Evolutionary conservation across 2,113 vertebrate species (phyloP).

Genomic region (Vireo altiloquus): DNA sequence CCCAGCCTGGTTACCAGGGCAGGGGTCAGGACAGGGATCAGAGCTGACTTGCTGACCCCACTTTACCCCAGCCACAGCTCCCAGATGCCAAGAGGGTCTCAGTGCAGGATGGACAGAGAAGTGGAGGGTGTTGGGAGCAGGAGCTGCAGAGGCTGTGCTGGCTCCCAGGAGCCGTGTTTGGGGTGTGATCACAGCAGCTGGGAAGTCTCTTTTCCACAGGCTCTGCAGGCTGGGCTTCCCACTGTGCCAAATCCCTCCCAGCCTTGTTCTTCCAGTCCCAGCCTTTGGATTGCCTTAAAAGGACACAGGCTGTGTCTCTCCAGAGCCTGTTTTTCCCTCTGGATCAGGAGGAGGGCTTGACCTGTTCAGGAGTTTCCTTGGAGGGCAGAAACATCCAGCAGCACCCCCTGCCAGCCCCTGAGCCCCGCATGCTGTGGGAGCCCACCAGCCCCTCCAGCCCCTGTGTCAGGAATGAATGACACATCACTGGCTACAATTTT

Average conservation of each 20-base stretch:
- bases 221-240: background rate
- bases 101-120: background rate
- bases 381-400: background rate
- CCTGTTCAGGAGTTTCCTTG: background rate
- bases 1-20: too few species aligned
- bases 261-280: background rate
- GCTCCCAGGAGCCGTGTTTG: background rate
- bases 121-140: background rate
- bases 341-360: background rate
- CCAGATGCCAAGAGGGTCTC: background rate
- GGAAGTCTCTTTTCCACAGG: background rate
- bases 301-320: conserved; percentile 36
- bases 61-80: background rate
- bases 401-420: background rate
- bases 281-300: conserved; percentile 69
- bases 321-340: background rate
- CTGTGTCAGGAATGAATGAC: background rate
- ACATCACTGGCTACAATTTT: rapidly evolving
- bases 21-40: background rate
- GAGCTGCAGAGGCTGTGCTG: background rate
- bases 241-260: conserved; percentile 1
- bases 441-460: background rate
- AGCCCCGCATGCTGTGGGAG: rapidly evolving
- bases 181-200: background rate
- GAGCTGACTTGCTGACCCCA: background rate